These are phyloP conservation scores for Drosophila nigricruria DNA, from an alignment of 2,888 invertebrate genomes.

Conservation along the genomic window DNA sequence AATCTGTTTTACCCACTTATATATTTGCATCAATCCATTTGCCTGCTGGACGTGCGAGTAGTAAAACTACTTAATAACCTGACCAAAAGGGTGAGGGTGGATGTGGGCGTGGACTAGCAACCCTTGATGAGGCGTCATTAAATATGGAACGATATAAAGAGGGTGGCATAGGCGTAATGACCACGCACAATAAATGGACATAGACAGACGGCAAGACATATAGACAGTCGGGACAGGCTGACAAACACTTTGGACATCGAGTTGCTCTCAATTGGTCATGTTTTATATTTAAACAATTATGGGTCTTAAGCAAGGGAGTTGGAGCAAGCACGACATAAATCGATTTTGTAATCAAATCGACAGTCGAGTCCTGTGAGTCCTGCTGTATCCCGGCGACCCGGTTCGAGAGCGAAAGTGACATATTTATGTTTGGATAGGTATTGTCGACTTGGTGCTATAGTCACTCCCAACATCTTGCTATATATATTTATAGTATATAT, in stretches of 20 bases:
- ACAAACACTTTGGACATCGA: slow-evolving; percentile 20
- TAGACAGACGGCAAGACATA: slow-evolving; percentile 18
- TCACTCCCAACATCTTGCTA: slow-evolving; percentile 1
- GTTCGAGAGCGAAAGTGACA: slow-evolving; percentile 69
- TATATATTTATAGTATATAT: background rate
- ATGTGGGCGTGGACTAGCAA: slow-evolving; percentile 11
- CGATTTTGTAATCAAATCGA: slow-evolving; percentile 77
- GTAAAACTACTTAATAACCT: slow-evolving; percentile 40
- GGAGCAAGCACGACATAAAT: slow-evolving; percentile 60
- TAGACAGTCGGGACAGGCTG: slow-evolving; percentile 16
- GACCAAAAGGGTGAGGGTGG: background rate
- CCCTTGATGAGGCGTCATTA: slow-evolving; percentile 57
- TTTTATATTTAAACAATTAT: slow-evolving; percentile 62
- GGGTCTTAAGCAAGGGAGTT: slow-evolving; percentile 15
- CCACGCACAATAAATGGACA: slow-evolving; percentile 70
- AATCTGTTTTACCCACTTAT: slow-evolving; percentile 41
- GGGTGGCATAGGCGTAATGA: slow-evolving; percentile 58
- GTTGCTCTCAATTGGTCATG: slow-evolving; percentile 43
- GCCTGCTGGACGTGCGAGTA: slow-evolving; percentile 12
- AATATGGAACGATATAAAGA: slow-evolving; percentile 27
- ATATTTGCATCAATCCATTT: slow-evolving; percentile 51
- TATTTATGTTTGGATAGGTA: slow-evolving; percentile 46
- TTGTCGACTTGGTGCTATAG: background rate
- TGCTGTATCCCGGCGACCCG: slow-evolving; percentile 40
- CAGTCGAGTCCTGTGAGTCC: slow-evolving; percentile 25